Percentiles rank a stretch among this genome's conserved stretches.
phyloP scores from a whole-genome alignment of 2,797 vertebrate species.

The Paramormyrops hopkinsi region DNA sequence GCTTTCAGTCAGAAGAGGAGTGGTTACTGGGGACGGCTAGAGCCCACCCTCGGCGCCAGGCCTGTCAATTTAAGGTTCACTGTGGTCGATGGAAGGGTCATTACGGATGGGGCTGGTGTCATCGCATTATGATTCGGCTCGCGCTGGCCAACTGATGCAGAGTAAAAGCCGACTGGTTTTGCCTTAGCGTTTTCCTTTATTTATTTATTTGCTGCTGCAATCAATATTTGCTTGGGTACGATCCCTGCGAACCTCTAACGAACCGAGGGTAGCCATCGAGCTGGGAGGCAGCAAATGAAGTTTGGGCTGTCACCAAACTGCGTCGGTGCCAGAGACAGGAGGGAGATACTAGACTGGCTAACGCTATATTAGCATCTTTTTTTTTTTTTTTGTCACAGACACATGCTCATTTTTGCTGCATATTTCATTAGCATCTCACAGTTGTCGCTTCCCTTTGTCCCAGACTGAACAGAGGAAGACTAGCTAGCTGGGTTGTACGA shows the following conservation, averaged over 20 bases:
- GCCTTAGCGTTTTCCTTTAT: background rate
- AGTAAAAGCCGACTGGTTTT: background rate
- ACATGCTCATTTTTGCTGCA: background rate
- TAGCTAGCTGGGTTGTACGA: slow-evolving; percentile 38
- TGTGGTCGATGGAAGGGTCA: background rate
- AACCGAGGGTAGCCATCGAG: background rate
- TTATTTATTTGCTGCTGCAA: background rate
- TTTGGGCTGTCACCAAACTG: background rate
- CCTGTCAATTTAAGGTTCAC: background rate
- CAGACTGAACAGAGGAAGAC: background rate
- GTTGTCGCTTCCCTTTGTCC: slow-evolving; percentile 15
- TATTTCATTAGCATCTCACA: slow-evolving; percentile 12
- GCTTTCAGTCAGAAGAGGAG: slow-evolving; percentile 4
- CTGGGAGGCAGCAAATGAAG: background rate
- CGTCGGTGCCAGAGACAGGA: background rate
- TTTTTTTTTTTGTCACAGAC: background rate
- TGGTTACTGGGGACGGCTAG: background rate
- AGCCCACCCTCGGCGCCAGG: background rate
- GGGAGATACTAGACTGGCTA: background rate
- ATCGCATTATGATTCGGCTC: background rate
- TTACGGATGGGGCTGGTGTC: background rate
- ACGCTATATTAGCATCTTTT: background rate
- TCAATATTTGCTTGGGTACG: background rate
- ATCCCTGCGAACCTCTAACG: background rate
- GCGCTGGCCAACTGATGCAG: background rate